Percentiles rank a stretch among this genome's conserved stretches.
Evolutionary conservation across 2,888 invertebrate species (phyloP).

Genomic region (Pammene aurita): DNA sequence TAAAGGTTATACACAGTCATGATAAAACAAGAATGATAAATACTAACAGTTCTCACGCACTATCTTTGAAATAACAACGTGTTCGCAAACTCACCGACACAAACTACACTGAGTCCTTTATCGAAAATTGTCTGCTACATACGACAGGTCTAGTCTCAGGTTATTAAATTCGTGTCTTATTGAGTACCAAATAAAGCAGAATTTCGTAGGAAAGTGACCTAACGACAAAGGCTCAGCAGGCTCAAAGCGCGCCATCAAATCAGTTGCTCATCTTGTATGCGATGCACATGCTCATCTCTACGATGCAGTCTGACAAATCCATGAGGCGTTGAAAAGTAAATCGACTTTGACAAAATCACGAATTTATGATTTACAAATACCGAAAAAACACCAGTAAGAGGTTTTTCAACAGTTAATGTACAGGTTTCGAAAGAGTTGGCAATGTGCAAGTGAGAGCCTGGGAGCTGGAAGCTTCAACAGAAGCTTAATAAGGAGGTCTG

Average conservation of each 20-base stretch:
- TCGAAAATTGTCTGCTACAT: background rate
- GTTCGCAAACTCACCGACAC: background rate
- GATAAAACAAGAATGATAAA: too few species aligned
- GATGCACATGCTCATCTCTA: constrained; percentile 4
- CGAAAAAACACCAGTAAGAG: too few species aligned
- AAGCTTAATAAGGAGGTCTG: too few species aligned
- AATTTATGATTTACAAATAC: too few species aligned
- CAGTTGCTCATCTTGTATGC: constrained; percentile 23
- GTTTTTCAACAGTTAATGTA: too few species aligned
- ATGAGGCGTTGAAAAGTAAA: background rate
- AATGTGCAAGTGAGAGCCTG: too few species aligned
- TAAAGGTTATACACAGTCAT: too few species aligned
- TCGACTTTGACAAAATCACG: too few species aligned
- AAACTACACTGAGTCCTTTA: background rate
- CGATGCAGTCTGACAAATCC: background rate
- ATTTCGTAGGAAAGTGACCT: background rate
- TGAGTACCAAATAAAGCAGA: background rate
- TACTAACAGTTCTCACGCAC: background rate
- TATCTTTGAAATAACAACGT: background rate
- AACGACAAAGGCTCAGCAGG: constrained; percentile 7
- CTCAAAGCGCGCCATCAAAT: constrained; percentile 23
- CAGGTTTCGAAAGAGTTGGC: too few species aligned
- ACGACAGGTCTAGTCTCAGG: background rate
- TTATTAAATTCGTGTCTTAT: background rate
- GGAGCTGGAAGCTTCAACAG: too few species aligned